A percentile compares a stretch with the other conserved stretches of the same genome.
These are phyloP conservation scores for Agapornis canus DNA, from an alignment of 2,797 vertebrate genomes.

Conservation along the genomic window DNA sequence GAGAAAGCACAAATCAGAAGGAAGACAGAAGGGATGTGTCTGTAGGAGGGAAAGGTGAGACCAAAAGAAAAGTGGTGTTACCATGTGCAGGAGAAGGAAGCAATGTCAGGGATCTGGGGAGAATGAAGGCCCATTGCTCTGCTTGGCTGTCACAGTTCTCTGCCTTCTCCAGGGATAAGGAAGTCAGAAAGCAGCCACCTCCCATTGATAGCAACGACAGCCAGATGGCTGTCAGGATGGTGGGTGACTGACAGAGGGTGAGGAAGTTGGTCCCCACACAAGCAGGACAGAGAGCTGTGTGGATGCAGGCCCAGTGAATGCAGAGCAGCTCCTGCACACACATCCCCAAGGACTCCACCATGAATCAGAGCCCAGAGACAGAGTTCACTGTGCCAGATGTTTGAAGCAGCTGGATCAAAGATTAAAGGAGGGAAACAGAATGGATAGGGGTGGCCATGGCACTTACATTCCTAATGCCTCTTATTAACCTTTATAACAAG, in stretches of 20 bases:
- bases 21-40: not conserved
- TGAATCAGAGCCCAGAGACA: not conserved
- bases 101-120: rapidly evolving
- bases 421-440: constrained; percentile 49
- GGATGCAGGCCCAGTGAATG: not conserved
- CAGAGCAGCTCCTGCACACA: not conserved
- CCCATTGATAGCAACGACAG: not conserved
- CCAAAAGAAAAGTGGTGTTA: not conserved
- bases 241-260: not conserved
- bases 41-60: not conserved
- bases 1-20: not conserved
- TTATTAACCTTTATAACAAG: not conserved
- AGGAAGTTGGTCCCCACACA: not conserved
- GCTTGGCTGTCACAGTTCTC: not conserved
- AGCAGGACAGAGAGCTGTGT: not conserved
- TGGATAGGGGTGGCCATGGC: not conserved
- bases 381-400: constrained; percentile 57
- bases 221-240: not conserved
- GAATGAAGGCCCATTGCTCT: not conserved
- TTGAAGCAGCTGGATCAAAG: constrained; percentile 55
- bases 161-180: not conserved
- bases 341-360: not conserved
- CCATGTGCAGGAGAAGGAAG: not conserved
- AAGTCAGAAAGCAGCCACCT: not conserved
- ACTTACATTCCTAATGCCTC: not conserved